Evolutionary conservation across 2,797 vertebrate species (phyloP), one percentile per base, ranked within the genome.

Genomic region (Cyclopterus lumpus): DNA sequence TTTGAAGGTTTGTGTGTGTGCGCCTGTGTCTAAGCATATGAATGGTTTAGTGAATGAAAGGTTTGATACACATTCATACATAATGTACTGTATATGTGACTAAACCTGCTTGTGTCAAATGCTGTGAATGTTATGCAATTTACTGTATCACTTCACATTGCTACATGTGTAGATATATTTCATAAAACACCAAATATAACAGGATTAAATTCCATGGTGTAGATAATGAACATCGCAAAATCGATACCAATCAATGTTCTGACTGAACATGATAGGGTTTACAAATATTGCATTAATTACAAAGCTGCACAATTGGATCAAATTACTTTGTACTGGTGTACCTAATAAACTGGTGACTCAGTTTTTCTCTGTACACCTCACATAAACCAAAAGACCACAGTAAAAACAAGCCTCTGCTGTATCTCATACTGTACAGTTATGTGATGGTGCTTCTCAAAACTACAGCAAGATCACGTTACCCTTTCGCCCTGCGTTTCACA

Each of bases 401-500:
- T 40, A 1, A 30, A 36, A 61, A 51, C 18, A 51, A 55, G 9
- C 4, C 8, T 40, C 9, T 51, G 1, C 12, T 67, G 2, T 40
- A 36, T 59, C 24, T 28, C 38, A 30, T 8, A 8, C 7, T 24
- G 44, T 22, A 10, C 28, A 48, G 7, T 58, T 62, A 32, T 60
- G 38, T 40, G 34, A 30, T 3, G 9, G 16, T 49, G 32, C 60
- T 58, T 67, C 49, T 74, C 54, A 28, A 28, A 65, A 62, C 26
- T 51, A n/a, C 54, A 69, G 46, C 28, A 46, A 57, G 16, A 62
- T 59, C 40, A 61, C 15, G 40, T 68, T 82, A 57, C 42, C 68
- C 65, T 77, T 69, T n/a, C 59, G 51, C 70, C 16, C 18, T 28
- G 58, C 34, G 9, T 67, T 66, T 77, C 54, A 51, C 20, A 63